Base-by-base conservation (phyloP, 1,140 invertebrate species). In the Heliconius congener region DNA sequence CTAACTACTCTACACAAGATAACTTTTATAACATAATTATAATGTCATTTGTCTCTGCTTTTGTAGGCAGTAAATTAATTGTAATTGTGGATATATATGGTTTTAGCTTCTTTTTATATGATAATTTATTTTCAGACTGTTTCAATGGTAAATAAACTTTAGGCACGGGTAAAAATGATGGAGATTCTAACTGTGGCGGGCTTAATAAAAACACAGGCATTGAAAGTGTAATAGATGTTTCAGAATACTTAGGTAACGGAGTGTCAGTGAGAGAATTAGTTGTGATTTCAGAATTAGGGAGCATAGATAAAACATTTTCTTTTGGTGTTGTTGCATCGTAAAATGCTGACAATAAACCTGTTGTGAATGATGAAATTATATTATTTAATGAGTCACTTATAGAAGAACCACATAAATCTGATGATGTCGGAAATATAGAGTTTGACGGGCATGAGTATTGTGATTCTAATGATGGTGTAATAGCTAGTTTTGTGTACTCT, bases 21-120 rank as follows among this genome's bases (percentile, higher is more conserved):
- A 55, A 71, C 46, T 18, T 18, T 73, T 57, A 80, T 50, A 80
- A 46, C 19, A 80, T 52, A 73, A 80, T 76, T 9, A 83, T 66
- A 57, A 83, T 78, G 34, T 83, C 75, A 76, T 83, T 76, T 37
- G 73, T 46, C 6, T 50, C 27, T 52, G 80, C 77, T 74, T 74
- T 52, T 9, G 34, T 55, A 27, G 83, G 83, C 18, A 77, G 60
- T 30, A 82, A 71, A 73, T 84, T 84, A 27, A 84, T 82, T 16
- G 81, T 81, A 19, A 84, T 79, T 30, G 81, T 74, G 73, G 76
- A 74, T 46, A 84, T 60, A 76, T 46, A 73, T 8, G 81, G 74
- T 8, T 74, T 73, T 23, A 55, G 74, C 55, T 66, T 66, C 13
- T 66, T 66, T 30, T 66, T 66, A 11, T 2, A 9, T 30, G 27